phyloP scores from a whole-genome alignment of 53 echinoderm and acorn worm species.

The Echinometra lucunter region DNA sequence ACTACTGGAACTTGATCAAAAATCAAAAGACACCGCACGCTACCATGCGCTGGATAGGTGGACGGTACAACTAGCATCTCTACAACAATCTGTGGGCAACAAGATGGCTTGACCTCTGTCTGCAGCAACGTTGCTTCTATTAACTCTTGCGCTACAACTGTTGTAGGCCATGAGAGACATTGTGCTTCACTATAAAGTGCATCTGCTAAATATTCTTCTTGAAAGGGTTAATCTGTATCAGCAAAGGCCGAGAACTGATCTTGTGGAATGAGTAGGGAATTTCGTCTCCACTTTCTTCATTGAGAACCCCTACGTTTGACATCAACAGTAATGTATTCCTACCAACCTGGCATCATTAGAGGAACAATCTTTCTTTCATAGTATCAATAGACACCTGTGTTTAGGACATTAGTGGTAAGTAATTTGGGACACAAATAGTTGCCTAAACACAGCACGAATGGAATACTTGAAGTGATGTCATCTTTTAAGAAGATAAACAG shows the following conservation, averaged over 20 bases:
- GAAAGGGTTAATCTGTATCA: not conserved
- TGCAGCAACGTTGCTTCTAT: not conserved
- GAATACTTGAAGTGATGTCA: not conserved
- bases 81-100: conserved; percentile 98
- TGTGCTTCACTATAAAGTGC: conserved; percentile 29
- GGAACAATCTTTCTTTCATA: not conserved
- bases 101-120: conserved; percentile 90
- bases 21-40: conserved; percentile 93
- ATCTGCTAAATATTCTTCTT: conserved; percentile 7
- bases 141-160: conserved; percentile 16
- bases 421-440: not conserved
- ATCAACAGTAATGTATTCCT: conserved; percentile 48
- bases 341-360: not conserved
- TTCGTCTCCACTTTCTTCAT: not conserved
- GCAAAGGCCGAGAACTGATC: not conserved
- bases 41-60: conserved; percentile 96
- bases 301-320: not conserved
- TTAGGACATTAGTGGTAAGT: not conserved
- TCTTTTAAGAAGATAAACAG: not conserved
- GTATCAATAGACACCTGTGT: not conserved
- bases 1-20: conserved; percentile 90
- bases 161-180: conserved; percentile 40
- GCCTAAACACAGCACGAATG: not conserved
- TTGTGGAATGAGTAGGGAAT: not conserved
- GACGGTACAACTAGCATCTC: conserved; percentile 94